phyloP scores from a whole-genome alignment of 2,113 vertebrate genomes.

The Etheostoma cragini region DNA sequence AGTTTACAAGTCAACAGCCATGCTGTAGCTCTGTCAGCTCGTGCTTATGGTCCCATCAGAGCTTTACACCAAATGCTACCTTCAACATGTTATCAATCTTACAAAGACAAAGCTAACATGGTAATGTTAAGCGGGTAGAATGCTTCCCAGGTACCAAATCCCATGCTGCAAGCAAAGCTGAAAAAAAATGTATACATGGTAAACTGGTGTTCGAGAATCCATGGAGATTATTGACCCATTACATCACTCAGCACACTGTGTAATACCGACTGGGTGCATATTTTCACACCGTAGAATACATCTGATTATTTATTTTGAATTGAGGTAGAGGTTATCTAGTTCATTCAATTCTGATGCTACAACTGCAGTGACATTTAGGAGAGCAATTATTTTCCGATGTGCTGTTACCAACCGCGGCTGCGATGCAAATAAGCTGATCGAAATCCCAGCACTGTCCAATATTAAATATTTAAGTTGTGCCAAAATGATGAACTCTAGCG shows the following conservation, averaged over 20 bases:
- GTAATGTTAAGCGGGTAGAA: neutral
- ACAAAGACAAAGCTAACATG: neutral
- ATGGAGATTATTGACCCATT: constrained; percentile 34
- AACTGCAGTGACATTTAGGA: constrained; percentile 69
- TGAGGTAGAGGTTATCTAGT: constrained; percentile 52
- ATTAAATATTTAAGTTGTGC: constrained; percentile 44
- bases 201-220: constrained; percentile 19
- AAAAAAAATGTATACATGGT: neutral
- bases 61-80: neutral
- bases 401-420: constrained; percentile 19
- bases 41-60: neutral
- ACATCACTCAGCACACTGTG: constrained; percentile 32
- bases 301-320: constrained; percentile 58
- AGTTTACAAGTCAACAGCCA: neutral
- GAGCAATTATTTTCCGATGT: constrained; percentile 71
- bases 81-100: neutral
- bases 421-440: constrained; percentile 59
- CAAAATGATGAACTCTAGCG: constrained; percentile 32
- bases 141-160: neutral
- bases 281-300: constrained; percentile 47
- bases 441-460: constrained; percentile 30
- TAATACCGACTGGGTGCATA: constrained; percentile 3
- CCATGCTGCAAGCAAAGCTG: neutral
- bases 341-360: constrained; percentile 56
- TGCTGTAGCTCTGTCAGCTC: neutral